A percentile compares a stretch with the other conserved stretches of the same genome.
Evolutionary conservation across 30 jellyfish, hydroid and myxozoan species (phyloP).

Genomic region (Haliclystus octoradiatus): DNA sequence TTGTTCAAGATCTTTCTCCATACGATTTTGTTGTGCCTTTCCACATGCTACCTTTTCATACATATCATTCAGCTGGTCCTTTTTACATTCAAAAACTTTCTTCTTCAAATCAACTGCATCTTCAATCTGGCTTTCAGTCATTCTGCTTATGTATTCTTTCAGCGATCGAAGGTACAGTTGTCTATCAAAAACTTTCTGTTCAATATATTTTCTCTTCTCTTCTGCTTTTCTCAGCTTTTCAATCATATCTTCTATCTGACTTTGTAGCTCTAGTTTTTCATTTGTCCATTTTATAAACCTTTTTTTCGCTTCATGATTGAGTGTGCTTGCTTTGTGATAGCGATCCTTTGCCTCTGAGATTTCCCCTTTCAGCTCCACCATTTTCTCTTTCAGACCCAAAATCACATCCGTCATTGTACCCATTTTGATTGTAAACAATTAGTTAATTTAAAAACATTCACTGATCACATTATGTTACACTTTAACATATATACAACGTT

Average conservation of each 20-base stretch:
- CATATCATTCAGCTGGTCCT: background rate
- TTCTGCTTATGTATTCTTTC: background rate
- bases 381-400: background rate
- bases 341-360: background rate
- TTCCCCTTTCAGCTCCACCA: background rate
- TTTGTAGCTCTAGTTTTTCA: background rate
- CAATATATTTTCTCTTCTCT: background rate
- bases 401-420: background rate
- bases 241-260: background rate
- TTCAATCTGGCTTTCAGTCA: background rate
- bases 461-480: too few species aligned
- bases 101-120: background rate
- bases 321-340: background rate
- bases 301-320: background rate
- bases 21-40: background rate
- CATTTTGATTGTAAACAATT: too few species aligned
- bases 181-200: background rate
- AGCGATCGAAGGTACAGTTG: background rate
- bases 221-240: background rate
- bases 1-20: background rate
- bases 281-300: background rate
- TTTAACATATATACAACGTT: too few species aligned
- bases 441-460: too few species aligned
- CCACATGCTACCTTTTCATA: background rate
- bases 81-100: too few species aligned